Base-by-base conservation (phyloP, 2,113 vertebrate genomes). In the Ictalurus punctatus region DNA sequence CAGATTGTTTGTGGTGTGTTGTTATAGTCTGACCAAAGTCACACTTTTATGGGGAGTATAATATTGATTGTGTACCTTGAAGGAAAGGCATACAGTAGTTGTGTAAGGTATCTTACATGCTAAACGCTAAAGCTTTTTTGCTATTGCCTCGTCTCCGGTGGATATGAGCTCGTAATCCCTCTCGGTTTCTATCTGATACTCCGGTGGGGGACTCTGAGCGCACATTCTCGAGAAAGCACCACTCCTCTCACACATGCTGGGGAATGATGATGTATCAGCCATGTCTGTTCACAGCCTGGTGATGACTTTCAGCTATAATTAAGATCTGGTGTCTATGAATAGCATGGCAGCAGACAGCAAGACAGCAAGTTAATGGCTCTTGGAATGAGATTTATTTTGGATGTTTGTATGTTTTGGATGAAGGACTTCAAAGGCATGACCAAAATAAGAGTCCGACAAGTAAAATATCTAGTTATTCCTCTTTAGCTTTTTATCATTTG, bases 301-400 rank as follows among this genome's bases (percentile, higher is more conserved):
- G 86, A 44, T 61, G 83, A 90, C 27, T 83, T 86, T 81, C 34
- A 74, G 82, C 44, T 84, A 78, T 91, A 67, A 85, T 87, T 89
- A 87, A 85, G 48, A 44, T 83, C 54, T 67, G n/a, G 1, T 58
- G 73, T 83, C 63, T 91, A 87, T 82, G 71, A 89, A 83, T 85
- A 87, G 88, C 19, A 48, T 17, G 21, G 27, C 52, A 25, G 25
- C 25, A 71, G 16, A 86, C 48, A 73, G n/a, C 58, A 58, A 48
- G 48, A 71, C 37, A 76, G 74, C 21, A 78, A 40, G 48, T 71
- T 79, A 61, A 76, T 27, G 30, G 48, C 76, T 59, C 52, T 82
- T 86, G 61, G 61, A 80, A 56, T 52, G 27, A 79, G 37, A 52
- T 52, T 52, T 79, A 27, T 79, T 79, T 79, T 52, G 12, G 4